A percentile compares a stretch with the other conserved stretches of the same genome.
Conservation (phyloP, 1,140 invertebrate genomes). For the Aphidius gifuensis region DNA sequence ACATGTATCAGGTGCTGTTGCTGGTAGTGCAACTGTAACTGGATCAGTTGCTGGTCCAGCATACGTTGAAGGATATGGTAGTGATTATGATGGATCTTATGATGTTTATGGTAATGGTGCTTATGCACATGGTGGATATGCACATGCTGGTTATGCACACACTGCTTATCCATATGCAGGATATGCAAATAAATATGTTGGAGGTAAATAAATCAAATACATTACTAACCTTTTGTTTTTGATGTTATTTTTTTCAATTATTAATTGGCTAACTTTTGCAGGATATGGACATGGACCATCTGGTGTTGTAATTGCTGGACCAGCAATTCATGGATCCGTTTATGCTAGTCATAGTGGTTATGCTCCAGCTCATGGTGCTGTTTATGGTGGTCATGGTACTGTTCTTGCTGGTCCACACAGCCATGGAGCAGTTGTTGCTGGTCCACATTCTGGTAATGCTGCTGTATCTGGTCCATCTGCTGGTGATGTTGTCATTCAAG, state of each 20-base stretch:
- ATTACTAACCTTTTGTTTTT: too few species aligned
- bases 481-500: conserved; percentile 50
- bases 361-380: conserved; percentile 30
- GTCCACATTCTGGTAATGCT: conserved; percentile 46
- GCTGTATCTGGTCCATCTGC: conserved; percentile 48
- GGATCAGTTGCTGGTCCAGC: conserved; percentile 49
- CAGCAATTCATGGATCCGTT: conserved; percentile 28
- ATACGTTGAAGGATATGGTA: conserved; percentile 45
- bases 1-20: conserved; percentile 48
- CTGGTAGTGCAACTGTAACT: conserved; percentile 48
- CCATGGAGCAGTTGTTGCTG: conserved; percentile 45
- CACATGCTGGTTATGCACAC: conserved; percentile 31
- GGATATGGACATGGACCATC: conserved; percentile 31
- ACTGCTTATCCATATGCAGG: conserved; percentile 27
- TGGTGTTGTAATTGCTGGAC: conserved; percentile 28
- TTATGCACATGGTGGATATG: conserved; percentile 29
- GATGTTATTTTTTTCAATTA: neutral
- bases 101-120: conserved; percentile 18
- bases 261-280: too few species aligned
- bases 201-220: neutral
- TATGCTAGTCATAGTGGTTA: conserved; percentile 31
- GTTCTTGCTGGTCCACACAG: conserved; percentile 37
- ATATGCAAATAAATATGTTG: conserved; percentile 13
- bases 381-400: conserved; percentile 35
- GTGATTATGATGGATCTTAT: conserved; percentile 29